phyloP scores from a whole-genome alignment of 2,113 vertebrate species.

The Puffinus mauretanicus region DNA sequence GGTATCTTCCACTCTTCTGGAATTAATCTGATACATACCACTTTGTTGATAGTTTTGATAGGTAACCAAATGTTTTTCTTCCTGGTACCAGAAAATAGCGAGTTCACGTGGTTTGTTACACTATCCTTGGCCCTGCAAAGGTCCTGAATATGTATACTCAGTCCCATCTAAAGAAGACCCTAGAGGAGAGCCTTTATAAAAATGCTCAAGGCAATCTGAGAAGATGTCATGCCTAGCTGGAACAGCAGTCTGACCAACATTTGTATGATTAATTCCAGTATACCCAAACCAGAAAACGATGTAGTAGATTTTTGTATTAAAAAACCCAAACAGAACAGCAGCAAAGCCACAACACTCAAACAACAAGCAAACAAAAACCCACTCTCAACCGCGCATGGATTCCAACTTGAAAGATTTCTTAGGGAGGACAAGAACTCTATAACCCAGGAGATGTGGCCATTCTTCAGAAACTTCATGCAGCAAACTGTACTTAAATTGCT shows the following conservation, averaged over 20 bases:
- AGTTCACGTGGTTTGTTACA: not conserved
- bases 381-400: not conserved
- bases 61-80: not conserved
- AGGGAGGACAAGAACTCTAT: not conserved
- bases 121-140: not conserved
- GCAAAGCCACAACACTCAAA: not conserved
- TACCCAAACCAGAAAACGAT: not conserved
- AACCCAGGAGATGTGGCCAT: not conserved
- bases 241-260: not conserved
- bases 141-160: not conserved
- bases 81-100: not conserved
- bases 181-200: too few relatives aligned
- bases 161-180: not conserved
- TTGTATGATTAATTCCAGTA: not conserved
- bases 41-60: not conserved
- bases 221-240: not conserved
- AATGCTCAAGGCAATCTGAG: not conserved
- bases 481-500: not conserved
- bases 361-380: not conserved
- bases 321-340: not conserved
- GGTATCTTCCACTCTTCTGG: not conserved
- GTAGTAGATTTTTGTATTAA: not conserved
- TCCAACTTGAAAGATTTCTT: not conserved
- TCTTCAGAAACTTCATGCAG: not conserved
- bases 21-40: not conserved